Evolutionary conservation across 1,140 invertebrate species (phyloP).

Genomic region (Hypsibius dujardini): DNA sequence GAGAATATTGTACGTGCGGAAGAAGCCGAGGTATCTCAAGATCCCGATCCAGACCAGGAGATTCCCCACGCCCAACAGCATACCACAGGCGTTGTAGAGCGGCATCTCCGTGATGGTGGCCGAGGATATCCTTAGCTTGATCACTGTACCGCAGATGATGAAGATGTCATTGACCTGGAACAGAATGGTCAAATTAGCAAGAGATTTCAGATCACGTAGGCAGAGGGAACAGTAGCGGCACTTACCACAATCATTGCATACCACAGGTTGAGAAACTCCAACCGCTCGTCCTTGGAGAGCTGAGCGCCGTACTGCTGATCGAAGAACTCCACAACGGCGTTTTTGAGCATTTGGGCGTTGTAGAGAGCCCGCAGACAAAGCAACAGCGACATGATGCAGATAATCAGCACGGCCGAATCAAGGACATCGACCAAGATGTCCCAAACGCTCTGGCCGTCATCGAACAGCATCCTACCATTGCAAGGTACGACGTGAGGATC

Average conservation of each 20-base stretch:
- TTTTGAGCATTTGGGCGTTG: slow-evolving; percentile 54
- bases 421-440: slow-evolving; percentile 38
- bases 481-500: slow-evolving; percentile 57
- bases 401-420: slow-evolving; percentile 67
- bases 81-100: slow-evolving; percentile 81
- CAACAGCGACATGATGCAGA: slow-evolving; percentile 61
- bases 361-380: slow-evolving; percentile 74
- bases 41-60: slow-evolving; percentile 92
- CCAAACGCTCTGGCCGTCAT: slow-evolving; percentile 25
- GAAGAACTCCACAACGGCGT: neutral
- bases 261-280: slow-evolving; percentile 93
- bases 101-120: slow-evolving; percentile 42
- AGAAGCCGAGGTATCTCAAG: slow-evolving; percentile 86
- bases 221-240: slow-evolving; percentile 52
- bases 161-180: slow-evolving; percentile 88
- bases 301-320: slow-evolving; percentile 45
- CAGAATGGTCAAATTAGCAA: slow-evolving; percentile 74
- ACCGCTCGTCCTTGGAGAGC: slow-evolving; percentile 55
- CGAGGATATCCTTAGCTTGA: slow-evolving; percentile 66
- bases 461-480: slow-evolving; percentile 46
- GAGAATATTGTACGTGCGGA: slow-evolving; percentile 90
- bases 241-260: slow-evolving; percentile 58
- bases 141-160: slow-evolving; percentile 72
- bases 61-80: slow-evolving; percentile 81
- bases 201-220: slow-evolving; percentile 70